A percentile compares a stretch with the other conserved stretches of the same genome.
Conservation (phyloP, 2,888 invertebrate genomes). For the Slavum lentiscoides region DNA sequence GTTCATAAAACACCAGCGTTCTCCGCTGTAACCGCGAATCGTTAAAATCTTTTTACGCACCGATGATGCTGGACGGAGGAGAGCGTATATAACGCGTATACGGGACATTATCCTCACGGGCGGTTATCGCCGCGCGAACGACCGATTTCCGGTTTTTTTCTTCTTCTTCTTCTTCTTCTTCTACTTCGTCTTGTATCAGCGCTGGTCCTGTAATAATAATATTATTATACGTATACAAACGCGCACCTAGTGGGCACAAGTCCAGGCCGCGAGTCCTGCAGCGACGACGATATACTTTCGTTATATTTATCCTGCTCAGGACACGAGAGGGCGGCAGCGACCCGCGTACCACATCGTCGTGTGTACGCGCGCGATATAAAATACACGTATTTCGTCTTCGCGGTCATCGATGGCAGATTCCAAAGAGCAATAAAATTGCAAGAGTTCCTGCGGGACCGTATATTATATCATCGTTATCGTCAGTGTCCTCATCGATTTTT, state of each 20-base stretch:
- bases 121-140: neutral
- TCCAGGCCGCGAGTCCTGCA: constrained; percentile 28
- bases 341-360: no score
- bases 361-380: no score
- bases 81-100: no score
- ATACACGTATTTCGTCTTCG: no score
- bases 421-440: neutral
- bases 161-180: neutral
- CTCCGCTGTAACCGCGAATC: no score
- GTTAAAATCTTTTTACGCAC: no score
- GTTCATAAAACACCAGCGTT: no score
- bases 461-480: neutral
- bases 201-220: no score
- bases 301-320: constrained; percentile 2
- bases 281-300: constrained; percentile 16
- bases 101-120: no score
- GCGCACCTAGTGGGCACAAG: constrained; percentile 34
- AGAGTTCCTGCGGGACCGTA: neutral
- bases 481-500: neutral
- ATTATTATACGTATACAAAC: no score
- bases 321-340: neutral
- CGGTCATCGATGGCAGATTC: neutral
- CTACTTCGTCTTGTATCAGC: no score
- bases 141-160: constrained; percentile 42
- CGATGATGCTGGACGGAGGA: no score